Evolutionary conservation across 64 coral and sea anemone genomes (phyloP), one percentile per base, ranked within the genome.

Genomic region (Platygyra sinensis): DNA sequence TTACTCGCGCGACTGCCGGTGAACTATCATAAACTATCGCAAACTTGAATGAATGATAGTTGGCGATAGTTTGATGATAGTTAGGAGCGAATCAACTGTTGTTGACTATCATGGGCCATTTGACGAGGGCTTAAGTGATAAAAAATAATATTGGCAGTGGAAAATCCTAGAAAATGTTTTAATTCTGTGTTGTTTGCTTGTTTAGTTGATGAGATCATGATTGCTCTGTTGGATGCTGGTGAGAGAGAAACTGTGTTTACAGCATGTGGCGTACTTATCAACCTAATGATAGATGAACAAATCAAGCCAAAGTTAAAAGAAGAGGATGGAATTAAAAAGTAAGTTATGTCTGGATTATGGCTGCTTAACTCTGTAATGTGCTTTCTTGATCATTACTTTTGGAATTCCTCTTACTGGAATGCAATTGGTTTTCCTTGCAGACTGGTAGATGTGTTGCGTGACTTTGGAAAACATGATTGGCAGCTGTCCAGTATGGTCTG

Each of bases 381-480:
- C 7, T 46, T 46, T 46, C 6, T 5, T 46, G 42, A 46, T 46
- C 12, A 72, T 67, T 10, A 13, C 0, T 75, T 60, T 13, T 57
- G 1, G 22, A 36, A 3, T 28, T 20, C 38, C 10, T 22, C 52
- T 20, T 79, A 30, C 10, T 65, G 14, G 18, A 50, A 15, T 8
- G 74, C 82, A 25, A 75, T 65, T 28, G 4, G 19, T 38, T 78
- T 57, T 82, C 80, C 12, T 62, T 73, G 52, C 38, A 96, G 94
- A 84, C 90, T 96, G 38, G 92, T 96, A 17, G 97, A 99, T 89
- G 97, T 99, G 49, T 86, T 99, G 25, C 90, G 87, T 88, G 97
- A 99, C 79, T 99, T 99, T 94, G 97, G 97, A 25, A 99, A 99
- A 55, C 90, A 96, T 91, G 97, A 99, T 75, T 99, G 97, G 97